phyloP scores from a whole-genome alignment of 2,113 vertebrate genomes.

The Oenanthe melanoleuca region DNA sequence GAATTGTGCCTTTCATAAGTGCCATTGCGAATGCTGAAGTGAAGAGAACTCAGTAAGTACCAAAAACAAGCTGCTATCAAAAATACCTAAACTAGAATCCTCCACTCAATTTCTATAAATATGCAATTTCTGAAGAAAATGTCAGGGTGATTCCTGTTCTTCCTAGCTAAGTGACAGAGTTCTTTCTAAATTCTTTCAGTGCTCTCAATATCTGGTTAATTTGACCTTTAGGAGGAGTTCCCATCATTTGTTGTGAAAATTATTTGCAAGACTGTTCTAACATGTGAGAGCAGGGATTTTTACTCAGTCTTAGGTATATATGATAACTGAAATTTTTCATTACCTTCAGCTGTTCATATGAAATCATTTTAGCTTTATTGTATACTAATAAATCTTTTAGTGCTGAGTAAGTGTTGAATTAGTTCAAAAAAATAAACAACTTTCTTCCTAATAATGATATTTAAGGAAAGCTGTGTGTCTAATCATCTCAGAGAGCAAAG shows the following conservation, averaged over 20 bases:
- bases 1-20: slow-evolving; percentile 96
- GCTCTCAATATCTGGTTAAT: not conserved
- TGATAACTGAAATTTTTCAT: not conserved
- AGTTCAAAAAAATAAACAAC: not conserved
- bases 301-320: not conserved
- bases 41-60: slow-evolving; percentile 95
- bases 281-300: not conserved
- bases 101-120: not conserved
- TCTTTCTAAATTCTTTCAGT: not conserved
- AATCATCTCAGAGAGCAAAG: not conserved
- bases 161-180: not conserved
- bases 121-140: not conserved
- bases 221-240: not conserved
- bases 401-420: not conserved
- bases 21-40: slow-evolving; percentile 94
- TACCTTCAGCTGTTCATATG: not conserved
- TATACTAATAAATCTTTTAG: not conserved
- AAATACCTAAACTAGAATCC: not conserved
- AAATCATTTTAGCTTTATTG: not conserved
- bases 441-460: slow-evolving; percentile 5
- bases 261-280: not conserved
- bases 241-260: not conserved
- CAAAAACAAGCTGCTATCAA: not conserved
- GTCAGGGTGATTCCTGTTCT: not conserved
- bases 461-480: not conserved